phyloP scores from a whole-genome alignment of 2,797 vertebrate genomes.

The Loris lydekkerianus region DNA sequence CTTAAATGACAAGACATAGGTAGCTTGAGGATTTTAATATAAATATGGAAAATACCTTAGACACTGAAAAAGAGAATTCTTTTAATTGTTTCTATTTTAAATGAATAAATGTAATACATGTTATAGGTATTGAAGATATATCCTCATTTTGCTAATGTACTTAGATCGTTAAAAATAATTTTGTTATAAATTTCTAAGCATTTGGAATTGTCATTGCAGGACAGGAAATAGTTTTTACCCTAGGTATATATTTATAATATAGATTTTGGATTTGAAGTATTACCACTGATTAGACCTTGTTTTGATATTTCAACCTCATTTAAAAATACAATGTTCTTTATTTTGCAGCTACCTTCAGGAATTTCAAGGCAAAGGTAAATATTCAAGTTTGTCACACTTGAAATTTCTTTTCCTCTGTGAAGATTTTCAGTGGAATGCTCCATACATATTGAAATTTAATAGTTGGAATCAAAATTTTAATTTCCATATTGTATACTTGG shows the following conservation, averaged over 20 bases:
- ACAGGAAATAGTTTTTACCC: conserved; percentile 51
- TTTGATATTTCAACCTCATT: conserved; percentile 65
- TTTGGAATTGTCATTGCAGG: conserved; percentile 66
- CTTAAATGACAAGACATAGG: conserved; percentile 44
- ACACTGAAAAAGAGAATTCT: conserved; percentile 33
- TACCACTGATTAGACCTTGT: conserved; percentile 40
- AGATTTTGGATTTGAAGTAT: conserved; percentile 66
- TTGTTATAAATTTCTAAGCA: conserved; percentile 30
- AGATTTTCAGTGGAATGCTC: conserved; percentile 56
- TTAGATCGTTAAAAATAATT: conserved; percentile 41
- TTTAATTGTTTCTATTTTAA: conserved; percentile 51
- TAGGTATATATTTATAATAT: conserved; percentile 51
- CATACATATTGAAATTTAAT: conserved; percentile 60
- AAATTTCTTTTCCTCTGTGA: conserved; percentile 27
- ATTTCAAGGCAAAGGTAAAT: conserved; percentile 95
- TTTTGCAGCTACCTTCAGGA: conserved; percentile 93
- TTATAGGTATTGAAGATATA: conserved; percentile 20
- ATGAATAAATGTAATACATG: conserved; percentile 52
- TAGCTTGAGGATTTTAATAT: conserved; percentile 59
- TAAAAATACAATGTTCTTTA: conserved; percentile 66
- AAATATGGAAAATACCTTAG: conserved; percentile 56
- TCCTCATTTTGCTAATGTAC: conserved; percentile 50
- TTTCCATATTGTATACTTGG: background rate
- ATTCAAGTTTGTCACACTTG: conserved; percentile 1
- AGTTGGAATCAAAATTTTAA: conserved; percentile 66